Evolutionary conservation across 1,140 invertebrate species (phyloP).

Genomic region (Drosophila persimilis): DNA sequence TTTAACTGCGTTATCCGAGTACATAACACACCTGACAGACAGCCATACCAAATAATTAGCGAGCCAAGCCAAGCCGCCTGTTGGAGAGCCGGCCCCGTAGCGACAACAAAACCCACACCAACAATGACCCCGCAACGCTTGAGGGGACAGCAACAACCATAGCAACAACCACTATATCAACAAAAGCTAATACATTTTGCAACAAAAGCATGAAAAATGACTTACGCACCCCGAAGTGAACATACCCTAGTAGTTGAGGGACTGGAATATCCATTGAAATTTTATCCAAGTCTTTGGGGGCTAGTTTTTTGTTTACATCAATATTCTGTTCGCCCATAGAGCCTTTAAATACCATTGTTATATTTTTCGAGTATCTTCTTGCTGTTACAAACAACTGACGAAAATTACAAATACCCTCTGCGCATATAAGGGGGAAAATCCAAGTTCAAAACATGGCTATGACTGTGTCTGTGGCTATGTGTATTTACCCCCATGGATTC

Average conservation of each 20-base stretch:
- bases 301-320: no score
- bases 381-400: no score
- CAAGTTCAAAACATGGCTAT: conserved; percentile 25
- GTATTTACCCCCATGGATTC: conserved; percentile 14
- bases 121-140: conserved; percentile 51
- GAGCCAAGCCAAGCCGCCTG: conserved; percentile 51
- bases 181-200: conserved; percentile 14
- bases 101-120: conserved; percentile 23
- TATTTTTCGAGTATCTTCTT: no score
- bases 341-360: no score
- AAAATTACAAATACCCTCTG: no score
- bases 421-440: conserved; percentile 38
- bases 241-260: no score
- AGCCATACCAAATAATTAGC: conserved; percentile 62
- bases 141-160: conserved; percentile 53
- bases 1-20: conserved; percentile 26
- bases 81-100: conserved; percentile 49
- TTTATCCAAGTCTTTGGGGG: no score
- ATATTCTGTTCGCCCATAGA: no score
- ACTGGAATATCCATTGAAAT: no score
- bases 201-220: no score
- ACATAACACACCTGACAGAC: conserved; percentile 67
- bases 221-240: no score
- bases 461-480: conserved; percentile 12
- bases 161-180: conserved; percentile 48